Base-by-base conservation (phyloP, 2,797 vertebrate genomes). In the Acanthornis magna region DNA sequence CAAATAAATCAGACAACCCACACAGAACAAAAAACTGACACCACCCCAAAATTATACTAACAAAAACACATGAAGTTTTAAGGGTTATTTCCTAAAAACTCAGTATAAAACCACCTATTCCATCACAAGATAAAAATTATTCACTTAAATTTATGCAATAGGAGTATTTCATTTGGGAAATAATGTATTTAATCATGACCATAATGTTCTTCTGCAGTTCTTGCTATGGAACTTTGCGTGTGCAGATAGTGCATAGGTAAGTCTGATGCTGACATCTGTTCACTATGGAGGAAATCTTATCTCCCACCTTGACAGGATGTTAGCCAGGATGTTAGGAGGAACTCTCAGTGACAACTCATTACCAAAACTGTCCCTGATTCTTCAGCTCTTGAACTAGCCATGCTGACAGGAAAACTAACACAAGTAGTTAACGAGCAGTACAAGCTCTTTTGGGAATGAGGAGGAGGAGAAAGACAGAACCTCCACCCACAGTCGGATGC, bases 371-470 rank as follows among this genome's bases (percentile, higher is more conserved):
- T 16, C 54, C 11, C 60, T 1, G 7, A 62, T 62, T 47, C 36
- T 20, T 25, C 19, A 40, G 36, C 8, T 53, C 60, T 38, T 20
- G 22, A 91, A 29, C 26, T 13, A 55, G 53, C 23, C 65, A 38
- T 26, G 21, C 30, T 40, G 43, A 30, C 45, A 71, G 16, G 17
- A 83, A 85, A 80, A 55, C 14, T 45, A 42, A 26, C 19, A 70
- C 2, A 67, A 34, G 26, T 34, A 55, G 17, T 16, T 26, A 15
- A 54, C 67, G 8, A n/a, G 25, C 29, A 57, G 18, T 12, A 5
- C 25, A 40, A 80, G 17, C 17, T 54, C 26, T 54, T 65, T 54
- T 0, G 0, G 18, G 18, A 3, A 5, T 10, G 27, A 83, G 10
- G 30, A 85, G 51, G 15, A 63, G 5, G 13, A 65, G n/a, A 70